Percentiles rank a stretch among this genome's conserved stretches.
Evolutionary conservation across 2,113 vertebrate species (phyloP).

Genomic region (Vanacampus margaritifer): DNA sequence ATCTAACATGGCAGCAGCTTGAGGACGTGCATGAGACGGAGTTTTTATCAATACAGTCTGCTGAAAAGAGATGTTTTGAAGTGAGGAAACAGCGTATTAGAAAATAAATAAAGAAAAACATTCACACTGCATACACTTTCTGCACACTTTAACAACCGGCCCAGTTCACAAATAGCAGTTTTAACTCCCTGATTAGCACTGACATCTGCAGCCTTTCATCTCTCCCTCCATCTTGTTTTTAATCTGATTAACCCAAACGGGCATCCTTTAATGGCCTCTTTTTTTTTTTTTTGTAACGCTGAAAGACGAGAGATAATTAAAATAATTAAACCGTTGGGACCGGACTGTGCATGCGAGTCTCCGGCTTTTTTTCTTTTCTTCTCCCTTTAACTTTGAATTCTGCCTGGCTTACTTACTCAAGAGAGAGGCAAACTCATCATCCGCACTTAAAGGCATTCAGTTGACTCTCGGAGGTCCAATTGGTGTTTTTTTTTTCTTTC

Average conservation of each 20-base stretch:
- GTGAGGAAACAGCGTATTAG: conserved; percentile 47
- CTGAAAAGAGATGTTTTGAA: conserved; percentile 59
- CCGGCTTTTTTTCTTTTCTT: conserved; percentile 68
- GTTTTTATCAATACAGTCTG: conserved; percentile 58
- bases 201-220: conserved; percentile 84
- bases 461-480: conserved; percentile 72
- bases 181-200: conserved; percentile 77
- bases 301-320: conserved; percentile 88
- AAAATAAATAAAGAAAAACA: conserved; percentile 9
- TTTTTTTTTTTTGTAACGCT: conserved; percentile 73
- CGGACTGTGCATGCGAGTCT: conserved; percentile 49
- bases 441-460: conserved; percentile 72
- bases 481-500: conserved; percentile 15
- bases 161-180: conserved; percentile 72
- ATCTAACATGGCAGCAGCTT: conserved; percentile 55
- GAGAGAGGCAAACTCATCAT: conserved; percentile 64
- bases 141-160: conserved; percentile 70
- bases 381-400: conserved; percentile 73
- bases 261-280: conserved; percentile 82
- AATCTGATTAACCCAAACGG: conserved; percentile 86
- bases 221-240: conserved; percentile 76
- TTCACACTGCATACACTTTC: conserved; percentile 53
- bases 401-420: conserved; percentile 69
- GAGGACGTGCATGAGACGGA: conserved; percentile 39
- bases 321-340: conserved; percentile 90